Conservation (phyloP, 1,140 invertebrate genomes). For the Zaprionus capensis region DNA sequence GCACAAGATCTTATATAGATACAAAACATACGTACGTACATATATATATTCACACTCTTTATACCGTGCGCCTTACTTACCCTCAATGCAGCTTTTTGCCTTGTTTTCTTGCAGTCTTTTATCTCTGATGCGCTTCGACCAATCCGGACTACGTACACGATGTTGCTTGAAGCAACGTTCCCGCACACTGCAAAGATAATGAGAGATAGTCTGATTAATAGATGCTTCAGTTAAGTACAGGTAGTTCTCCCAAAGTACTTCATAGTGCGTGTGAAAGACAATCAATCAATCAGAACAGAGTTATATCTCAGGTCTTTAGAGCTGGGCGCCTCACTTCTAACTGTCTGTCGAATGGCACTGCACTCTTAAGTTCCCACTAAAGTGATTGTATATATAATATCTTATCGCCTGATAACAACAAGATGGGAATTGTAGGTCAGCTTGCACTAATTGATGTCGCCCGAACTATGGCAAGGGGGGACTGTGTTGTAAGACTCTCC, state of each 20-base stretch:
- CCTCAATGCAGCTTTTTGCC: constrained; percentile 79
- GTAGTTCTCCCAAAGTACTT: constrained; percentile 37
- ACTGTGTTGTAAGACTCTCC: not conserved
- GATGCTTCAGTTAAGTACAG: constrained; percentile 13
- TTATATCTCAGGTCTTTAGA: constrained; percentile 9
- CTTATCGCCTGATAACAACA: constrained; percentile 68
- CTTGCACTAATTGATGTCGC: constrained; percentile 53
- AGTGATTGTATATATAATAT: constrained; percentile 34
- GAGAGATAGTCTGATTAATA: constrained; percentile 27
- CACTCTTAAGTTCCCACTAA: constrained; percentile 19
- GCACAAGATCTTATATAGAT: not conserved
- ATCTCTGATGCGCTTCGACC: constrained; percentile 85
- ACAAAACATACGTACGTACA: not conserved
- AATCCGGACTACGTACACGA: constrained; percentile 83
- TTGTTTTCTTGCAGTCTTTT: constrained; percentile 84
- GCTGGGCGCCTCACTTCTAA: constrained; percentile 15
- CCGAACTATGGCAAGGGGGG: not conserved
- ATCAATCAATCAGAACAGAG: constrained; percentile 46
- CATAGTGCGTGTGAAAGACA: constrained; percentile 8
- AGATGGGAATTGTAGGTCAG: constrained; percentile 64
- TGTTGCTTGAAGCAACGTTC: constrained; percentile 83
- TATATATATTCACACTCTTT: not conserved
- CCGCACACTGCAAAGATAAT: constrained; percentile 78
- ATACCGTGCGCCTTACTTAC: constrained; percentile 44
- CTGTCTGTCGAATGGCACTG: not conserved